These are phyloP conservation scores for Halocaridina rubra DNA, from an alignment of 2,888 invertebrate genomes.

Conservation along the genomic window DNA sequence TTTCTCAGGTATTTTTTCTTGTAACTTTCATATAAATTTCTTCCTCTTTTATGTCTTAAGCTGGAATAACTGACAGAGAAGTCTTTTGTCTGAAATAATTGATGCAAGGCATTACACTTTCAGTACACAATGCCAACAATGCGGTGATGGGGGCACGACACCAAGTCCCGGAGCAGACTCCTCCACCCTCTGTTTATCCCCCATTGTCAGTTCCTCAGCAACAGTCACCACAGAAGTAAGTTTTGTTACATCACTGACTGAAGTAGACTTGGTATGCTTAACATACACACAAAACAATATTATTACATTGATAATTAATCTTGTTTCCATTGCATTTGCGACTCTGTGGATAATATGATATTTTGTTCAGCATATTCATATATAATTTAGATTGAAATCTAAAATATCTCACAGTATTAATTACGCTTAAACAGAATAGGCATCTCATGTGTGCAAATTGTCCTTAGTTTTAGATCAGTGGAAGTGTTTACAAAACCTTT, in stretches of 20 bases:
- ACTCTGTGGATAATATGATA: background rate
- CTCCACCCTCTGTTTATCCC: conserved; percentile 39
- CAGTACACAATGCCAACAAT: conserved; percentile 49
- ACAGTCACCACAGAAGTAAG: conserved; percentile 17
- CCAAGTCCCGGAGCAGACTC: conserved; percentile 33
- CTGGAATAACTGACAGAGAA: too few relatives aligned
- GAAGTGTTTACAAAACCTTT: too few relatives aligned
- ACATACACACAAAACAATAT: background rate
- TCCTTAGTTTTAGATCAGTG: too few relatives aligned
- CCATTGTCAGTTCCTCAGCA: background rate
- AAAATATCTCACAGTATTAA: too few relatives aligned
- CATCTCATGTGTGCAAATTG: too few relatives aligned
- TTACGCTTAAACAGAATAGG: too few relatives aligned
- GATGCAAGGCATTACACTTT: too few relatives aligned
- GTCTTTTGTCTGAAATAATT: too few relatives aligned
- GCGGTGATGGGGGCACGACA: conserved; percentile 46
- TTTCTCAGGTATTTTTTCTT: too few relatives aligned
- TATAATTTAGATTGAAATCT: background rate
- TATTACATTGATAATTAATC: background rate
- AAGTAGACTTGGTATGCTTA: background rate
- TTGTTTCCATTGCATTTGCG: background rate
- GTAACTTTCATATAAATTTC: too few relatives aligned
- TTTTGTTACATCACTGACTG: background rate
- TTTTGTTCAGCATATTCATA: background rate
- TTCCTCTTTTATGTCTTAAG: too few relatives aligned